These are phyloP conservation scores for Mugil cephalus DNA, from an alignment of 2,113 vertebrate genomes.

Conservation along the genomic window DNA sequence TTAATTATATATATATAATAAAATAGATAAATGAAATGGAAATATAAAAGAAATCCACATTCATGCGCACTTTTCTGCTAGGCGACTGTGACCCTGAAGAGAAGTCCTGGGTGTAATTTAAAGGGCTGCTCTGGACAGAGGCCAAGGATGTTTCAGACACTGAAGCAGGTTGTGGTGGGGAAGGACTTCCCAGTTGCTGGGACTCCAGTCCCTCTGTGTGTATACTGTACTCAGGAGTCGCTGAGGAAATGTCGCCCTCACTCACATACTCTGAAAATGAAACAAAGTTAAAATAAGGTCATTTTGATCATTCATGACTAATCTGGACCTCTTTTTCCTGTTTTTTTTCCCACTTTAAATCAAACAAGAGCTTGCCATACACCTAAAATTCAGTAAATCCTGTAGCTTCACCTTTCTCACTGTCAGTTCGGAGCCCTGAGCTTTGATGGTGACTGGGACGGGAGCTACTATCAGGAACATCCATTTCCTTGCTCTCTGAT, in stretches of 20 bases:
- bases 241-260: conserved; percentile 82
- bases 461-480: conserved; percentile 45
- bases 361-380: not conserved
- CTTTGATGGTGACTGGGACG: conserved; percentile 36
- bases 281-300: not conserved
- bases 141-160: conserved; percentile 71
- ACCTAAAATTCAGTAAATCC: not conserved
- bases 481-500: conserved; percentile 38
- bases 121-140: conserved; percentile 75
- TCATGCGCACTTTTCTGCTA: conserved; percentile 80
- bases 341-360: not conserved
- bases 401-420: conserved; percentile 70
- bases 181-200: conserved; percentile 81
- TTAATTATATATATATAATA: no score
- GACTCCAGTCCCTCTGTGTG: conserved; percentile 84
- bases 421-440: conserved; percentile 52
- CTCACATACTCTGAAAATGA: conserved; percentile 83
- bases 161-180: conserved; percentile 70
- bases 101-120: conserved; percentile 87
- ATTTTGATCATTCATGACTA: not conserved
- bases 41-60: not conserved
- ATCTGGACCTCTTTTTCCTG: not conserved
- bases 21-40: not conserved
- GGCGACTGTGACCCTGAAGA: conserved; percentile 78
- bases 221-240: conserved; percentile 82